These are phyloP conservation scores for Solenodon paradoxus DNA, from an alignment of 2,113 vertebrate species.

Conservation along the genomic window DNA sequence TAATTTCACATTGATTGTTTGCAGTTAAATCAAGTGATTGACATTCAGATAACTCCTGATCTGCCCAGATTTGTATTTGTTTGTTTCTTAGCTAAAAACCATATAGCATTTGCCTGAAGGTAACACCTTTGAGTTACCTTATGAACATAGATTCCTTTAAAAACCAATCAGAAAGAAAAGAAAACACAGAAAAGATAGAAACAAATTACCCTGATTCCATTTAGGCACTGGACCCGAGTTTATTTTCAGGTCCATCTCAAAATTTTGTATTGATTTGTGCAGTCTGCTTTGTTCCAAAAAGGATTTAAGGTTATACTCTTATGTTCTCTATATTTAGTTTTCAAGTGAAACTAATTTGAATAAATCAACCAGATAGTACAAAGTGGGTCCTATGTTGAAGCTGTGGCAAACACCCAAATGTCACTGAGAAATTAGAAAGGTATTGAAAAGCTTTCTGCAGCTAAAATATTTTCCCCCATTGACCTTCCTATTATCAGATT, in stretches of 20 bases:
- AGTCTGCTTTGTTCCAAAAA: conserved; percentile 35
- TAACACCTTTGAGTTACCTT: neutral
- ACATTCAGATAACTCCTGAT: conserved; percentile 3
- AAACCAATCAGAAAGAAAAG: conserved; percentile 12
- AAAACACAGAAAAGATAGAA: neutral
- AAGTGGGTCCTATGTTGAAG: conserved; percentile 26
- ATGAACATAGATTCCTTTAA: conserved; percentile 12
- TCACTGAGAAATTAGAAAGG: neutral
- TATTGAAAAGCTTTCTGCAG: conserved; percentile 24
- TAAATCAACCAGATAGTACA: conserved; percentile 33
- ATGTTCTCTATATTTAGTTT: conserved; percentile 21
- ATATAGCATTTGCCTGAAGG: neutral
- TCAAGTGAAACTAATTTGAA: conserved; percentile 53
- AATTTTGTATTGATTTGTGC: conserved; percentile 26
- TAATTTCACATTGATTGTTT: neutral
- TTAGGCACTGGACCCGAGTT: neutral
- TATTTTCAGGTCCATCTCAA: conserved; percentile 9
- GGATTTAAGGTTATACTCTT: conserved; percentile 4
- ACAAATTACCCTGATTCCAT: conserved; percentile 21
- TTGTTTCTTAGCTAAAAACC: conserved; percentile 22
- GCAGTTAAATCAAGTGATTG: neutral
- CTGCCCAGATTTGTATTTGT: neutral
- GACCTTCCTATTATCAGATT: conserved; percentile 49
- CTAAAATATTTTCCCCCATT: neutral
- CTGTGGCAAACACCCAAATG: conserved; percentile 23